Conservation (phyloP, 2,888 invertebrate genomes). For the Platycheirus rosarum region DNA sequence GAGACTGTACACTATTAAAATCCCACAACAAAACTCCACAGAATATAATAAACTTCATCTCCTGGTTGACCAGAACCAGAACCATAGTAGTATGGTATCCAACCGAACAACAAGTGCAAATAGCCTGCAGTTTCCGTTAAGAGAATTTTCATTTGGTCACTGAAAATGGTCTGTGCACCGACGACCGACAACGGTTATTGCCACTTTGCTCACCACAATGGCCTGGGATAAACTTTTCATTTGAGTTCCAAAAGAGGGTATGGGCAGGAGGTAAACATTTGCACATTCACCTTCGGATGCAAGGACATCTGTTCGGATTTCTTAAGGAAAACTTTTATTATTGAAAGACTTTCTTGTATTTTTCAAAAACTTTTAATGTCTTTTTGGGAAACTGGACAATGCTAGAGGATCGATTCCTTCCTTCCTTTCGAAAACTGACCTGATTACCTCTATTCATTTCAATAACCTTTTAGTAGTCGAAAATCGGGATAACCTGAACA, state of each 20-base stretch:
- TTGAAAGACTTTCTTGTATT: neutral
- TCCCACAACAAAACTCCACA: neutral
- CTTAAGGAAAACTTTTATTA: neutral
- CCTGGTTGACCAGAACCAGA: neutral
- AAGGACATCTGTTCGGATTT: conserved; percentile 5
- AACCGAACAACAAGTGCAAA: conserved; percentile 6
- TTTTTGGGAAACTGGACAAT: too few relatives aligned
- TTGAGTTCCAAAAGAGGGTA: conserved; percentile 1
- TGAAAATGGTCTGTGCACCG: neutral
- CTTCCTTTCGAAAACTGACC: neutral
- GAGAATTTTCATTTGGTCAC: conserved; percentile 1
- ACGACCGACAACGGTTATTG: conserved; percentile 11
- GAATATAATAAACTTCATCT: neutral
- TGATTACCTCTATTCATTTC: conserved; percentile 9
- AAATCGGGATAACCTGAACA: neutral
- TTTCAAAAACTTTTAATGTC: neutral
- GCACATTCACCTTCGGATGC: neutral
- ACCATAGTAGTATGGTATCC: neutral
- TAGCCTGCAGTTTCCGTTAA: conserved; percentile 11
- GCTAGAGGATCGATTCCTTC: neutral
- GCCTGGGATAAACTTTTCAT: conserved; percentile 20
- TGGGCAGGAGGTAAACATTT: neutral
- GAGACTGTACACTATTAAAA: conserved; percentile 3
- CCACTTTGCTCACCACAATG: conserved; percentile 7
- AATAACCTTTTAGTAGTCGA: neutral